phyloP scores from a whole-genome alignment of 2,888 invertebrate species.

The Embidobia sp. region DNA sequence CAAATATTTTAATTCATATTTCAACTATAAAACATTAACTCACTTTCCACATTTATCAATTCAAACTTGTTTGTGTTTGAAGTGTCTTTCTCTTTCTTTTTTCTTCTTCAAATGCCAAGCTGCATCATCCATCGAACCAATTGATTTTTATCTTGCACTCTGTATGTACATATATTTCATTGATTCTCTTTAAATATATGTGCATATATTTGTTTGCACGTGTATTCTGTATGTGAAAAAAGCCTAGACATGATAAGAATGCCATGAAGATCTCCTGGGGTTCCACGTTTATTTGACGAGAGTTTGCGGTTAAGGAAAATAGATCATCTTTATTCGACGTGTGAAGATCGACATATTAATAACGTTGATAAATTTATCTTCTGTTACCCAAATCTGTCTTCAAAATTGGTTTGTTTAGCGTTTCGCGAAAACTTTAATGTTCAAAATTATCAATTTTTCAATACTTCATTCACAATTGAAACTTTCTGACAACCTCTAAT shows the following conservation, averaged over 20 bases:
- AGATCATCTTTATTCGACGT: neutral
- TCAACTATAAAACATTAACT: too few relatives aligned
- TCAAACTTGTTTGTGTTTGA: neutral
- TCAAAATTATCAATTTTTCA: too few relatives aligned
- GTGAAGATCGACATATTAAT: too few relatives aligned
- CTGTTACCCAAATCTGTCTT: too few relatives aligned
- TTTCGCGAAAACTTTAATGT: too few relatives aligned
- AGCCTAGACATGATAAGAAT: slow-evolving; percentile 37
- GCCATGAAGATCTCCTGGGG: slow-evolving; percentile 21
- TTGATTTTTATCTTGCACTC: slow-evolving; percentile 42
- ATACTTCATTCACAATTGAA: too few relatives aligned
- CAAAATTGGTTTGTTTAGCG: too few relatives aligned
- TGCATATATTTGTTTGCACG: slow-evolving; percentile 34
- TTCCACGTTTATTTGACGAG: slow-evolving; percentile 33
- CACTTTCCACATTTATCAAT: slow-evolving; percentile 2
- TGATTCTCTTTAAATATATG: slow-evolving; percentile 48
- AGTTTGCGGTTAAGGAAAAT: slow-evolving; percentile 9
- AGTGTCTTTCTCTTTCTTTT: slow-evolving; percentile 12
- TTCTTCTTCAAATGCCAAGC: neutral
- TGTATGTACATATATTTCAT: slow-evolving; percentile 46
- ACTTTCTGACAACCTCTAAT: too few relatives aligned
- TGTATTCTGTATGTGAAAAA: slow-evolving; percentile 18
- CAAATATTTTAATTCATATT: too few relatives aligned
- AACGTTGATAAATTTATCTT: too few relatives aligned
- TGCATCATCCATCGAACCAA: slow-evolving; percentile 12